Percentiles rank a stretch among this genome's conserved stretches.
Conservation (phyloP, 2,113 vertebrate species). For the Pleuronectes platessa region DNA sequence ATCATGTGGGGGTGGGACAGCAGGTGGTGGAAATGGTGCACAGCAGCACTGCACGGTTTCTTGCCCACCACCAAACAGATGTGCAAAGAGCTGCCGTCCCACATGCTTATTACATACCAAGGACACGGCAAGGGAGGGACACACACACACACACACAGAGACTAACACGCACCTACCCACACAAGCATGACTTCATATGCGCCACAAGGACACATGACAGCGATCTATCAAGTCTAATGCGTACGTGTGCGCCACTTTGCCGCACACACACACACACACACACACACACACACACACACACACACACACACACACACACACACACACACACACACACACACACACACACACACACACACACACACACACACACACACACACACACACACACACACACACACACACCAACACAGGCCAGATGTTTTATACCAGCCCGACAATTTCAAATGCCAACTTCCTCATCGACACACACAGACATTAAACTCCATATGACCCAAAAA, state of each 20-base stretch:
- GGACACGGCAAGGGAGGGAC: slow-evolving; percentile 36
- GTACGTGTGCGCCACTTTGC: slow-evolving; percentile 3
- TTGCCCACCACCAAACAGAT: slow-evolving; percentile 64
- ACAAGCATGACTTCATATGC: slow-evolving; percentile 56
- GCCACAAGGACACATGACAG: slow-evolving; percentile 60
- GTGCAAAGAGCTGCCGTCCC: slow-evolving; percentile 54
- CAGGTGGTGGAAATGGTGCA: slow-evolving; percentile 59
- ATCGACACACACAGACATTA: slow-evolving; percentile 23
- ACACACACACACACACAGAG: slow-evolving; percentile 9
- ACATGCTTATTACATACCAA: slow-evolving; percentile 67
- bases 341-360: no score
- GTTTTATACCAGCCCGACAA: slow-evolving; percentile 11
- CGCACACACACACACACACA: neutral
- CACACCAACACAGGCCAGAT: slow-evolving; percentile 15
- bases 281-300: neutral
- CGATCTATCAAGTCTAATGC: slow-evolving; percentile 36
- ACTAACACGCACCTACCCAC: slow-evolving; percentile 14
- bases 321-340: no score
- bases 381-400: neutral
- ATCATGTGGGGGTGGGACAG: slow-evolving; percentile 66
- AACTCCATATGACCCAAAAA: slow-evolving; percentile 50
- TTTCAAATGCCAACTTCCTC: slow-evolving; percentile 14
- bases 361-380: no score
- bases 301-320: no score
- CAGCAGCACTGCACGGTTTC: slow-evolving; percentile 50